A percentile compares a stretch with the other conserved stretches of the same genome.
phyloP scores from a whole-genome alignment of 2,797 vertebrate species.

The Rhabdomys pumilio region DNA sequence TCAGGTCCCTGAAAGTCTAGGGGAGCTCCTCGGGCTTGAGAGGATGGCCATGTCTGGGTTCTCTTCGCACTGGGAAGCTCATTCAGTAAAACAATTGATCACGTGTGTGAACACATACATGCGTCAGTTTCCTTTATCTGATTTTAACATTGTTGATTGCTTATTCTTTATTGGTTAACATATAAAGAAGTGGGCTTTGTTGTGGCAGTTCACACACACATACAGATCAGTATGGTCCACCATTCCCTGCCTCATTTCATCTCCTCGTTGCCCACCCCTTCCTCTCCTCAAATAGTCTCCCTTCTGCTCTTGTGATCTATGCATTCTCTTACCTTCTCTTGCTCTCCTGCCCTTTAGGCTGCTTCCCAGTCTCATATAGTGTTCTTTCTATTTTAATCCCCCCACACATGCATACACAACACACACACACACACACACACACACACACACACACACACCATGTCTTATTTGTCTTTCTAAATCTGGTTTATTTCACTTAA shows the following conservation, averaged over 20 bases:
- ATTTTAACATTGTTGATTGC: background rate
- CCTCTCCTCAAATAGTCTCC: background rate
- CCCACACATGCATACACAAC: too few relatives aligned
- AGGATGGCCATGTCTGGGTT: background rate
- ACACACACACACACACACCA: background rate
- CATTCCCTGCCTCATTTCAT: background rate
- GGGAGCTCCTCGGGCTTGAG: too few relatives aligned
- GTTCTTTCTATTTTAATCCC: background rate
- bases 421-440: background rate
- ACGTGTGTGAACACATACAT: background rate
- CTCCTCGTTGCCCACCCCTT: background rate
- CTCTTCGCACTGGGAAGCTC: background rate
- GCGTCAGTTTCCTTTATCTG: background rate
- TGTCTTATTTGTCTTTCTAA: background rate
- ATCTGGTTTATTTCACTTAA: background rate
- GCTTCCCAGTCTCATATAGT: background rate
- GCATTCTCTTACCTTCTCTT: background rate
- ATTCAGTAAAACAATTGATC: background rate
- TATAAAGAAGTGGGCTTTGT: background rate
- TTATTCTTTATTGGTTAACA: background rate
- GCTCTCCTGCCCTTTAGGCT: background rate
- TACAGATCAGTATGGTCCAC: too few relatives aligned
- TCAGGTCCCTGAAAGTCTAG: background rate
- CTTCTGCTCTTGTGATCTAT: background rate
- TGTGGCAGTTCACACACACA: background rate